Conservation (phyloP, 2,888 invertebrate species). For the Agrochola litura region DNA sequence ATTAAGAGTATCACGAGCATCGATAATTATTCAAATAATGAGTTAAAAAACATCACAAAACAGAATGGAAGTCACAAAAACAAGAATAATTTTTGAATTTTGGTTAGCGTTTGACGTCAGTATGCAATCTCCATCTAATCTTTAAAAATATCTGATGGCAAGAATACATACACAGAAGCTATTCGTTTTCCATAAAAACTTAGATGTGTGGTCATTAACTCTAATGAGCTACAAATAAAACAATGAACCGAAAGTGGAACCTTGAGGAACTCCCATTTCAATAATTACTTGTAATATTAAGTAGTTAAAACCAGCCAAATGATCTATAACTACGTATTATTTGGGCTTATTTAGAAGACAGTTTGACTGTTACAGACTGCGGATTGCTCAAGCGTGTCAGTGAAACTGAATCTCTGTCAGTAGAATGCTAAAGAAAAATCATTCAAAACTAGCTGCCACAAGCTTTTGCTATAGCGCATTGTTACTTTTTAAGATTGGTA, state of each 20-base stretch:
- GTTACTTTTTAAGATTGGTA: too few relatives aligned
- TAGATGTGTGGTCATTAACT: constrained; percentile 51
- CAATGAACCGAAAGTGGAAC: constrained; percentile 63
- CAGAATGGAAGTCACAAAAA: neutral
- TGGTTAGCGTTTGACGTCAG: neutral
- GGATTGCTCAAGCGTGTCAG: neutral
- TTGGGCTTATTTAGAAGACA: neutral
- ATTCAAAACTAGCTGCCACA: too few relatives aligned
- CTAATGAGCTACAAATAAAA: constrained; percentile 56
- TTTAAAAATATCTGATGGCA: neutral
- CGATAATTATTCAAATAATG: constrained; percentile 6
- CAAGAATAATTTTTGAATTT: neutral
- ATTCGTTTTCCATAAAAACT: constrained; percentile 20
- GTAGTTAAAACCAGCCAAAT: constrained; percentile 12
- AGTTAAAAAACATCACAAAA: neutral
- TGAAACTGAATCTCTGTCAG: neutral
- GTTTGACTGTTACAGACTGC: neutral
- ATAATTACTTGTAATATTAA: constrained; percentile 20
- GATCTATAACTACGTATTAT: neutral
- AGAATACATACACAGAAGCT: neutral
- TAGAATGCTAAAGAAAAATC: constrained; percentile 16
- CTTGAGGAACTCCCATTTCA: constrained; percentile 65
- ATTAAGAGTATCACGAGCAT: constrained; percentile 5
- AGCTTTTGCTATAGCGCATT: too few relatives aligned
- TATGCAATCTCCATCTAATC: neutral